Percentiles rank a stretch among this genome's conserved stretches.
phyloP scores from a whole-genome alignment of 2,113 vertebrate genomes.

The Pardalotus punctatus region DNA sequence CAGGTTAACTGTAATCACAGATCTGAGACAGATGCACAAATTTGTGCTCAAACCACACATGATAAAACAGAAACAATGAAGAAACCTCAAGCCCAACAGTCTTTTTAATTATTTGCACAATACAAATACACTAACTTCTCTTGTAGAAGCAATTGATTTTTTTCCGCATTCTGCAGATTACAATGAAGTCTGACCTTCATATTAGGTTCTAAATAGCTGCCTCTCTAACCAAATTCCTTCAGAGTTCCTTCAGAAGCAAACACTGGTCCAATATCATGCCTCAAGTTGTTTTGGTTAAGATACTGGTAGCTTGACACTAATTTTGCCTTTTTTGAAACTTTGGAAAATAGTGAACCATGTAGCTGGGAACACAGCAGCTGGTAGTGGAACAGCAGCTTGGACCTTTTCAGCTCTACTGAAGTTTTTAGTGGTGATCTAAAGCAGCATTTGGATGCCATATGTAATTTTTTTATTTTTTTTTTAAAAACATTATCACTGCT shows the following conservation, averaged over 20 bases:
- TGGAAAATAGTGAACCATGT: background rate
- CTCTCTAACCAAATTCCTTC: background rate
- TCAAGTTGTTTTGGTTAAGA: background rate
- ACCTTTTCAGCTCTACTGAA: background rate
- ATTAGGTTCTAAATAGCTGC: background rate
- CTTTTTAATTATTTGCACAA: background rate
- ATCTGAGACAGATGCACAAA: background rate
- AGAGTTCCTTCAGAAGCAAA: background rate
- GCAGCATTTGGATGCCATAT: background rate
- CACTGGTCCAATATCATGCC: background rate
- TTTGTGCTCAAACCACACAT: background rate
- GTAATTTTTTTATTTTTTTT: too few relatives aligned
- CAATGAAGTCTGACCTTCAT: background rate
- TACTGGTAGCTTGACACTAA: background rate
- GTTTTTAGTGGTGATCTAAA: background rate
- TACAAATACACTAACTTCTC: background rate
- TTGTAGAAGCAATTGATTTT: background rate
- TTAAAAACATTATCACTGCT: background rate
- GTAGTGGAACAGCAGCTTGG: background rate
- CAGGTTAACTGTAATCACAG: background rate
- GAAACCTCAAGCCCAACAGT: background rate
- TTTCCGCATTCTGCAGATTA: background rate
- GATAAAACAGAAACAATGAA: background rate
- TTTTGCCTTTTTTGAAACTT: background rate
- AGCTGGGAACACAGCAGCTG: background rate